These are phyloP conservation scores for Tamandua tetradactyla DNA, from an alignment of 2,797 vertebrate species.

Conservation along the genomic window DNA sequence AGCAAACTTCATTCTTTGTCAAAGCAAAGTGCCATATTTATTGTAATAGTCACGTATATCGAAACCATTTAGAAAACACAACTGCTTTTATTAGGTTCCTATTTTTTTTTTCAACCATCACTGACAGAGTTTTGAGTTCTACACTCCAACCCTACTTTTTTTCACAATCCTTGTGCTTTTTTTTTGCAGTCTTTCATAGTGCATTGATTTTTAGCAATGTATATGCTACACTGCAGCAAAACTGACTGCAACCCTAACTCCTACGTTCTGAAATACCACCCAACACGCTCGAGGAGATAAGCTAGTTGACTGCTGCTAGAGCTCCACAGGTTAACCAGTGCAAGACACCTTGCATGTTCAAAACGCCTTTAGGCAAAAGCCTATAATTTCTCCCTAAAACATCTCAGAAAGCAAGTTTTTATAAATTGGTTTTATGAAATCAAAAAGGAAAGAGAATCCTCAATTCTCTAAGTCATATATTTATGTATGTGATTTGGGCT, in stretches of 20 bases:
- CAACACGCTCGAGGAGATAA: neutral
- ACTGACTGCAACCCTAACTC: neutral
- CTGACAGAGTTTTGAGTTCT: neutral
- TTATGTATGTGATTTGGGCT: neutral
- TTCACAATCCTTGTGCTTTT: neutral
- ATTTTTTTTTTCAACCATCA: neutral
- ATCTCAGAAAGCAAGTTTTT: neutral
- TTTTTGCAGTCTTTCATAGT: neutral
- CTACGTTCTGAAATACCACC: neutral
- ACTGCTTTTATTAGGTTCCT: neutral
- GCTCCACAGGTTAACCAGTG: neutral
- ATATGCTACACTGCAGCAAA: neutral
- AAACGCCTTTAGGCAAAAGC: neutral
- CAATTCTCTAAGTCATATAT: neutral
- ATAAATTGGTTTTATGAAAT: conserved; percentile 19
- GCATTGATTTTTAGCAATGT: neutral
- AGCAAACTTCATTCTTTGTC: neutral
- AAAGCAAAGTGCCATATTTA: neutral
- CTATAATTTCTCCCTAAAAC: neutral
- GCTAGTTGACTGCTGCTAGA: neutral
- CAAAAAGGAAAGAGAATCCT: neutral
- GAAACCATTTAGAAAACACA: neutral
- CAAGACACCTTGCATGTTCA: neutral
- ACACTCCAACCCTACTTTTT: no score
- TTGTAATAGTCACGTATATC: neutral